Evolutionary conservation across 1,140 invertebrate genomes (phyloP), one percentile per base, ranked within the genome.

Genomic region (Leptestheria dahalacensis): DNA sequence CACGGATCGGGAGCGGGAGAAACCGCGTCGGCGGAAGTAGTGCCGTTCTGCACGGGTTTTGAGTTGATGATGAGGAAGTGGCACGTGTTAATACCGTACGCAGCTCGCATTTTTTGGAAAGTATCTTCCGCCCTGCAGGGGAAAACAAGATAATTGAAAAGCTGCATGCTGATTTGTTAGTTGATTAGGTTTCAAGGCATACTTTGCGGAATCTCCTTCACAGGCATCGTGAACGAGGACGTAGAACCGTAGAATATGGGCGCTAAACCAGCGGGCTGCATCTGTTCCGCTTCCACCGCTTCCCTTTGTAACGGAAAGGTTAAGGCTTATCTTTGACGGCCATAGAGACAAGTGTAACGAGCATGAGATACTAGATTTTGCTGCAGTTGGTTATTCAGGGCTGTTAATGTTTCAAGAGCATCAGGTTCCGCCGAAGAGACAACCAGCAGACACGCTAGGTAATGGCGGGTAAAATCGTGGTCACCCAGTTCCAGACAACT

Each of bases 381-480:
- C 63, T 85, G 82, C 64, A 91, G 80, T 64, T 88, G 82, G 65
- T 88, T 82, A 59, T 80, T 78, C 66, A 93, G 77, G 62, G 78
- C 77, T 65, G 83, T 81, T 64, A 91, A 84, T 55, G 79, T 82
- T 65, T 88, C 85, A 28, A 89, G 72, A 12, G 88, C 85, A 74
- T 87, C 84, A 0, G 82, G 77, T 72, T 94, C 87, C 15, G 77
- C 73, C 10, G 89, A 87, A 11, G 88, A 87, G 18, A 90, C 82
- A 6, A 94, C 86, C 64, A 78, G 71, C 69, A 79, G 76, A 75
- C 92, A 96, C 20, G 85, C 88, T n/a, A 96, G 67, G 73, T 88
- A 89, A 74, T 96, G 91, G 68, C 89, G 88, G 0, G 89, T 87
- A 69, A 92, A 97, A 74, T 97, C 93, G 77, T 97, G 91, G 68